Conservation (phyloP, 1,140 invertebrate species). For the Bombus sylvicola region DNA sequence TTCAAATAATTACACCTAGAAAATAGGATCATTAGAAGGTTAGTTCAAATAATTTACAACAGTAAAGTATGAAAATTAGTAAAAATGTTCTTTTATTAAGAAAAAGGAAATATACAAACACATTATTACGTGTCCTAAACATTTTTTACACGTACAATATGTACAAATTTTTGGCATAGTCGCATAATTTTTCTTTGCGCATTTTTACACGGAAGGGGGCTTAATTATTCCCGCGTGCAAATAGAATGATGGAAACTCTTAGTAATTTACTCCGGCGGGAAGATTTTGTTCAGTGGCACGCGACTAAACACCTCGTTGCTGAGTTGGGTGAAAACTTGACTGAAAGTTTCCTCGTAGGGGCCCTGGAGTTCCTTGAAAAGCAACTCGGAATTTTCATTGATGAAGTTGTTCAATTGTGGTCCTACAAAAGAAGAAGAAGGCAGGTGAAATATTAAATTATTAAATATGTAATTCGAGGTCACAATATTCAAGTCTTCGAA, state of each 20-base stretch:
- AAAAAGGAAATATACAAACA: not conserved
- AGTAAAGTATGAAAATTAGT: not conserved
- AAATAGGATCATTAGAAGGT: not conserved
- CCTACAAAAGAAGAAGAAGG: conserved; percentile 64
- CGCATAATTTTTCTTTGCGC: not conserved
- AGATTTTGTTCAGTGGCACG: conserved; percentile 86
- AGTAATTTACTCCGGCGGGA: conserved; percentile 68
- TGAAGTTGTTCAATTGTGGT: conserved; percentile 82
- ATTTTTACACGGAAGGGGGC: not conserved
- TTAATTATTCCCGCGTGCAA: not conserved
- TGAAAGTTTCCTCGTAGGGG: conserved; percentile 86
- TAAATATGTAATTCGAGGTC: too few relatives aligned
- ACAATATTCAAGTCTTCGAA: too few relatives aligned
- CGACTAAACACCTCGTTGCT: conserved; percentile 86
- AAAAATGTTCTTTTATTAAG: not conserved
- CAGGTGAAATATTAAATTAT: too few relatives aligned
- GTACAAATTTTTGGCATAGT: conserved; percentile 41
- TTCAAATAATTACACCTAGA: not conserved
- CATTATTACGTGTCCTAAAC: not conserved
- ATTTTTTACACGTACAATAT: conserved; percentile 8
- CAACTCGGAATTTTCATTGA: conserved; percentile 87
- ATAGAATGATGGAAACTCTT: not conserved
- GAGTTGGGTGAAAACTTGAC: conserved; percentile 85
- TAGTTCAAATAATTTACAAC: not conserved
- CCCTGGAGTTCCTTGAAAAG: conserved; percentile 86